Evolutionary conservation across 2,113 vertebrate genomes (phyloP).

Genomic region (Anolis carolinensis): DNA sequence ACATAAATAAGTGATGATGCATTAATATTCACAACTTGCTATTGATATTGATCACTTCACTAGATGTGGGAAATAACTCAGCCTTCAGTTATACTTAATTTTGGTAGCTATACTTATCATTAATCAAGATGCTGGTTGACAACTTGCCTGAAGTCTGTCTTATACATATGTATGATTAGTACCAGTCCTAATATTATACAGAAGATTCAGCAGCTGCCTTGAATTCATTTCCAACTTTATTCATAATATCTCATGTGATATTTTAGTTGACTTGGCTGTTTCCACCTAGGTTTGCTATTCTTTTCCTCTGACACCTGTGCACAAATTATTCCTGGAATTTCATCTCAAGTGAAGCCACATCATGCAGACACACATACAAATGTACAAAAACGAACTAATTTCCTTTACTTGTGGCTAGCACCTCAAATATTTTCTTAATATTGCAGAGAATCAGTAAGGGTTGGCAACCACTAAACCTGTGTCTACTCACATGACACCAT

Average conservation of each 20-base stretch:
- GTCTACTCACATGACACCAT: conserved; percentile 42
- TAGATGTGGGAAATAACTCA: not conserved
- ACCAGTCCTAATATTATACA: not conserved
- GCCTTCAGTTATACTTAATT: not conserved
- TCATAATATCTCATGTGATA: not conserved
- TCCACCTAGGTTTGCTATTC: not conserved
- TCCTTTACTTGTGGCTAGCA: not conserved
- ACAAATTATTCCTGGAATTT: not conserved
- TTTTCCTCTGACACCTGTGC: not conserved
- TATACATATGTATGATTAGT: not conserved
- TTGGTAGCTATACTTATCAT: not conserved
- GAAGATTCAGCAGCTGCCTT: not conserved
- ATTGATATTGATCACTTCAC: not conserved
- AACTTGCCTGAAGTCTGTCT: not conserved
- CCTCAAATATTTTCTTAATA: not conserved
- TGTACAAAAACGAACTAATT: not conserved
- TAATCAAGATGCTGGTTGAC: not conserved
- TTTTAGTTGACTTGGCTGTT: not conserved
- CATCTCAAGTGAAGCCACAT: not conserved
- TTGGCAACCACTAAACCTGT: conserved; percentile 33
- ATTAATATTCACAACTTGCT: not conserved
- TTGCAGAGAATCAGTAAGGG: conserved; percentile 26
- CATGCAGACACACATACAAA: not conserved
- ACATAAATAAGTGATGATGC: not conserved
- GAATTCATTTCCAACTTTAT: not conserved